Evolutionary conservation across 2,113 vertebrate genomes (phyloP).

Genomic region (Megaleporinus macrocephalus): DNA sequence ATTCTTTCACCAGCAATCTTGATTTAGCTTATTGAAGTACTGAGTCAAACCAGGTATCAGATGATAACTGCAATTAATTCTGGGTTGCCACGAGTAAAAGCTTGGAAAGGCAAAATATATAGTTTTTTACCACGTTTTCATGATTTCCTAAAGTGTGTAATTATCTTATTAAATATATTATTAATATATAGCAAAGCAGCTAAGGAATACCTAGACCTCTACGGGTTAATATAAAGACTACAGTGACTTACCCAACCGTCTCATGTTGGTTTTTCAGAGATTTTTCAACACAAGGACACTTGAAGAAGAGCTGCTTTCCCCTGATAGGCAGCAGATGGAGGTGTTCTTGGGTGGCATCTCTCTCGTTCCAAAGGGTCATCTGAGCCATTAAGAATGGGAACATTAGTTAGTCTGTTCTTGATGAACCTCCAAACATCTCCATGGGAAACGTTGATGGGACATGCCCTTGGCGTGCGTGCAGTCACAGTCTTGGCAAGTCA

Average conservation of each 20-base stretch:
- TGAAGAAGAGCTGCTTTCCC: constrained; percentile 56
- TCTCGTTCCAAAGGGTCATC: constrained; percentile 72
- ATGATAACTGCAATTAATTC: no score
- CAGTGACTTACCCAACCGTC: constrained; percentile 21
- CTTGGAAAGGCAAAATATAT: no score
- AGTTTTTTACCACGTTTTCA: no score
- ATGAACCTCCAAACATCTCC: constrained; percentile 46
- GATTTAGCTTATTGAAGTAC: no score
- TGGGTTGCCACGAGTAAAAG: no score
- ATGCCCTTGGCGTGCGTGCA: constrained; percentile 47
- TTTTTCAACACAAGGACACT: constrained; percentile 67
- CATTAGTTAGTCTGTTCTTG: constrained; percentile 65
- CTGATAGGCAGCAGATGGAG: constrained; percentile 68
- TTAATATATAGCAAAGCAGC: not conserved
- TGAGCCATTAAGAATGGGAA: constrained; percentile 68
- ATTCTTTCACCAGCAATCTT: no score
- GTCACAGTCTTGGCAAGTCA: constrained; percentile 40
- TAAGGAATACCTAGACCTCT: not conserved
- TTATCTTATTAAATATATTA: not conserved
- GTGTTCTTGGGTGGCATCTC: constrained; percentile 69
- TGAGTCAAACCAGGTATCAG: no score
- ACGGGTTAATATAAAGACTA: not conserved
- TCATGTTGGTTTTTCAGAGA: not conserved
- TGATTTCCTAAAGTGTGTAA: no score
- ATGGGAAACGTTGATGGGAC: constrained; percentile 60